Percentiles rank a stretch among this genome's conserved stretches.
phyloP scores from a whole-genome alignment of 1,140 invertebrate genomes.

The Calephelis nemesis region DNA sequence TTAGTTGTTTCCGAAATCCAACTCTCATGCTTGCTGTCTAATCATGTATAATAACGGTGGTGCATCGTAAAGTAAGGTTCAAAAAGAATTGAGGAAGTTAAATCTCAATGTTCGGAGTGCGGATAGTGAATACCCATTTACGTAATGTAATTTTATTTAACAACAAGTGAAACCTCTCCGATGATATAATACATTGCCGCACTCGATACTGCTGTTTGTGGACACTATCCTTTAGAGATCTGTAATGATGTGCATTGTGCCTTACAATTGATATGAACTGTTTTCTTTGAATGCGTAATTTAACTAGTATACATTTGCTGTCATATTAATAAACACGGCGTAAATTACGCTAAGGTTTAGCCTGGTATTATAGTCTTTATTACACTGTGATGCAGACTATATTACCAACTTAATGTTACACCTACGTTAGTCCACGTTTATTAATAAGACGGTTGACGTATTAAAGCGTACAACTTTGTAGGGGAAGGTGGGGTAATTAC shows the following conservation, averaged over 20 bases:
- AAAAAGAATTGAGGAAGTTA: conserved; percentile 50
- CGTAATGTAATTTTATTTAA: conserved; percentile 71
- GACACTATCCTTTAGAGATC: conserved; percentile 34
- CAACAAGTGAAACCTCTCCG: conserved; percentile 65
- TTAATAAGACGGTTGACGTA: too few species aligned
- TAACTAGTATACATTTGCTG: too few species aligned
- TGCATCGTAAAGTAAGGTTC: conserved; percentile 25
- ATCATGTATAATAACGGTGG: background rate
- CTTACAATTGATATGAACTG: background rate
- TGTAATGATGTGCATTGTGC: conserved; percentile 23
- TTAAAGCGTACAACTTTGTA: too few species aligned
- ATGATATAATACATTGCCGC: conserved; percentile 59
- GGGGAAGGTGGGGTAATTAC: too few species aligned
- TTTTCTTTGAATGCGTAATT: background rate
- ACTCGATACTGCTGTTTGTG: conserved; percentile 24
- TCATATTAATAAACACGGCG: too few species aligned
- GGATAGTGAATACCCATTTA: conserved; percentile 50
- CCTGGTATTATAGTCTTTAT: too few species aligned
- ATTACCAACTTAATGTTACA: too few species aligned
- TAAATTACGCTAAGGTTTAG: too few species aligned
- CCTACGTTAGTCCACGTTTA: too few species aligned
- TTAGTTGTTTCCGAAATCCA: background rate
- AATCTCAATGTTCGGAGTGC: conserved; percentile 40
- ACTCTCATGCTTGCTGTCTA: background rate
- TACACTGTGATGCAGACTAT: too few species aligned